Base-by-base conservation (phyloP, 2,888 invertebrate genomes). In the Drymonia ruficornis region DNA sequence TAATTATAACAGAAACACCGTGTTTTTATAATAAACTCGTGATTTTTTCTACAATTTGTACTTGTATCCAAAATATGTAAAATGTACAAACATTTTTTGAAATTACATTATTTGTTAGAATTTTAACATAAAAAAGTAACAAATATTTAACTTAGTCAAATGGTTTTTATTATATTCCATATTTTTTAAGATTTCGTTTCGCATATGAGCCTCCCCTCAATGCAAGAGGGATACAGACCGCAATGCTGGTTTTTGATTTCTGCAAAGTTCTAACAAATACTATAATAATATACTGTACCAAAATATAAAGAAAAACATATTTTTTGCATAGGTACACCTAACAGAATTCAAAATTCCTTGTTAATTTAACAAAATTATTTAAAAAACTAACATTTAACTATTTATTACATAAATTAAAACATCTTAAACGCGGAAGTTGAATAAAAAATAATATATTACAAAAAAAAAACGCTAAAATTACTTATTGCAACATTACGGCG, bases 401-500 rank as follows among this genome's bases (percentile, higher is more conserved):
- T 49, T 23, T 64, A 68, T 73, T 78, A 79, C 70, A 81, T 81
- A 83, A 83, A 84, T 47, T 16, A 45, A 82, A 78, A 81, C 70
- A 76, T 74, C 62, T 74, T 75, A 83, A 28, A 34, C 47, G 28
- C 31, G 16, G 28, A 55, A 57, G 53, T 65, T 61, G 57, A 16
- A 16, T 40, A 70, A 74, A 75, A 72, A 73, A 73, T 74, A 61
- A 77, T 84, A 83, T 80, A 78, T 81, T 84, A 86, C 78, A 87
- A 76, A 83, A 82, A 79, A 73, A 61, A 50, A 52, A 65, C 68
- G 56, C 54, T 77, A 69, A 70, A 65, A 72, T 79, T 84, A 86
- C 80, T 87, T 90, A 90, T 90, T 89, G 90, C 90, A 88, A 87
- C 85, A 59, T 64, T 58, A 67, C 82, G 78, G 80, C 74, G 83